phyloP scores from a whole-genome alignment of 2,113 vertebrate genomes.

The Upupa epops region DNA sequence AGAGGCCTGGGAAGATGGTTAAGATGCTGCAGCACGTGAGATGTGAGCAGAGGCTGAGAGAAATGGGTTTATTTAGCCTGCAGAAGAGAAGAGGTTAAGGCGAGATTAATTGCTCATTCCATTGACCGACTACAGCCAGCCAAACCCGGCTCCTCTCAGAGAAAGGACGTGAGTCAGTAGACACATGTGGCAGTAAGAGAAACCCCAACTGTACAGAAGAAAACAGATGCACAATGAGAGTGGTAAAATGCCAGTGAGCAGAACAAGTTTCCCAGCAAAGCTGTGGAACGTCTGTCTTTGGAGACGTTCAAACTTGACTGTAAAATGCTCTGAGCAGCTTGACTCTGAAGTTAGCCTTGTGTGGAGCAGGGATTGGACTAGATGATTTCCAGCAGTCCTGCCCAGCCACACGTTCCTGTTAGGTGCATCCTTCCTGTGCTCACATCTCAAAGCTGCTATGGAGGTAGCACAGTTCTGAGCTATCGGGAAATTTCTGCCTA shows the following conservation, averaged over 20 bases:
- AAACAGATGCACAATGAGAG: not conserved
- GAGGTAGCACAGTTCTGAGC: accelerated
- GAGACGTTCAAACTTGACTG: not conserved
- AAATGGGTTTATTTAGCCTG: not conserved
- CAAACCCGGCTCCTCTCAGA: not conserved
- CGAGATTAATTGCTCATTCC: not conserved
- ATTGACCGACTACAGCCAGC: not conserved
- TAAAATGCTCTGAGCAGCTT: not conserved
- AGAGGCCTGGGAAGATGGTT: not conserved
- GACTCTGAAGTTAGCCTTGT: not conserved
- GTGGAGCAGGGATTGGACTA: not conserved
- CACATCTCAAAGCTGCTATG: not conserved
- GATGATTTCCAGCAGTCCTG: not conserved
- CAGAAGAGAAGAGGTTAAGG: not conserved
- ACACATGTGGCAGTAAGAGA: not conserved
- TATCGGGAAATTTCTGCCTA: not conserved
- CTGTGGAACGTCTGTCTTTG: not conserved
- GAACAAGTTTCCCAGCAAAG: not conserved
- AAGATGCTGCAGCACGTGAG: not conserved
- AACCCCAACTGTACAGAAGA: not conserved
- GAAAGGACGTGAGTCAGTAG: not conserved
- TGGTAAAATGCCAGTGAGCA: not conserved
- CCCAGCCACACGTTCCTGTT: not conserved
- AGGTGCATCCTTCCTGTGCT: not conserved
- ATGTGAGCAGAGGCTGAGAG: not conserved